Evolutionary conservation across 2,113 vertebrate genomes (phyloP), one percentile per base, ranked within the genome.

Genomic region (Pteruthius melanotis): DNA sequence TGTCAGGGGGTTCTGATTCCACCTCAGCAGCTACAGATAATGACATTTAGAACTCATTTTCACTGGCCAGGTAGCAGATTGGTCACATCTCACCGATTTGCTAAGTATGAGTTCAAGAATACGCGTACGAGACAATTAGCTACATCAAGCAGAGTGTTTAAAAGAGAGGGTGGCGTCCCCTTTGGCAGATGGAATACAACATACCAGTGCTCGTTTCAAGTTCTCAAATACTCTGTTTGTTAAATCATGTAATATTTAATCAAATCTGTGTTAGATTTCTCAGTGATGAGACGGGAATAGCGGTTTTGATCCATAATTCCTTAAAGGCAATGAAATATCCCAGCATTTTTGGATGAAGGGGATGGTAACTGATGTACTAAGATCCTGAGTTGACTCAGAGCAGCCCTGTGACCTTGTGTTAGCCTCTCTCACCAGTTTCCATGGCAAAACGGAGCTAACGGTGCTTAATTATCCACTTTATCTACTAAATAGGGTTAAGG

Each of bases 381-480:
- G 64, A 54, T 44, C 60, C 44, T 7, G 47, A 50, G 22, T 15
- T 74, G 37, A 42, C 61, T 66, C 61, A 6, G 42, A 54, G 60
- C 24, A 42, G 82, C 83, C 71, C 52, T 17, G 49, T 92, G 86
- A 94, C 92, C 80, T 89, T 44, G 61, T 11, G 27, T 83, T 80
- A 37, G 91, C 74, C 65, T 87, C 39, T 69, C 63, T 77, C 77
- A 18, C 54, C 83, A 42, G 89, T 87, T 94, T 91, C 89, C 83
- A 37, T 66, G 89, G 90, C 76, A 96, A 86, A 94, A 93, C 5
- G 14, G 37, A 81, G 76, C 85, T 87, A 95, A 92, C 65, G 69
- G 28, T 78, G 76, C 76, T 89, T 90, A 81, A 96, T 96, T 95
- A 95, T 60, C 88, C 89, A 86, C 86, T 87, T 95, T 75, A 94